Evolutionary conservation across 2,888 invertebrate genomes (phyloP).

Genomic region (Acanthococcus lagerstroemiae): DNA sequence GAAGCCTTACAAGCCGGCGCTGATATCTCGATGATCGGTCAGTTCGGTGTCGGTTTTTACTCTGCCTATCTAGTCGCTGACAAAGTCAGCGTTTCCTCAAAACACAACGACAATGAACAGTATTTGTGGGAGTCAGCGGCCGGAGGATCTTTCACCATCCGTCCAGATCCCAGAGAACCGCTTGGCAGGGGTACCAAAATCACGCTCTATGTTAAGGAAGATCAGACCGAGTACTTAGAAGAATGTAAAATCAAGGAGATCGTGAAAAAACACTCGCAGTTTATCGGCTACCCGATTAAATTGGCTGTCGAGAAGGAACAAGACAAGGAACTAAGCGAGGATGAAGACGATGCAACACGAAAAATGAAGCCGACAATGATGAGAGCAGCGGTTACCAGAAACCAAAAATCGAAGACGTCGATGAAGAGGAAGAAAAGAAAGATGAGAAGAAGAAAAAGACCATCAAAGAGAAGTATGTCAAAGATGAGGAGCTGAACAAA

Average conservation of each 20-base stretch:
- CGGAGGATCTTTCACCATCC: conserved; percentile 93
- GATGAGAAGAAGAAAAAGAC: conserved; percentile 91
- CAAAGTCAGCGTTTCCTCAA: conserved; percentile 82
- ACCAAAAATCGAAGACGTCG: conserved; percentile 60
- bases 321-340: conserved; percentile 90
- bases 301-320: conserved; percentile 91
- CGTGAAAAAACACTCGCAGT: conserved; percentile 97
- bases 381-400: conserved; percentile 50
- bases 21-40: conserved; percentile 99
- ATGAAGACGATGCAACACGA: conserved; percentile 73
- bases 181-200: conserved; percentile 92
- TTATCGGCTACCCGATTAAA: conserved; percentile 97
- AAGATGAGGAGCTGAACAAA: conserved; percentile 75
- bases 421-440: conserved; percentile 56
- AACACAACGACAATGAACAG: conserved; percentile 96
- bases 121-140: conserved; percentile 98
- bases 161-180: conserved; percentile 58
- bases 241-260: conserved; percentile 92
- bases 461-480: conserved; percentile 93
- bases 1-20: conserved; percentile 98
- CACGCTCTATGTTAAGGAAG: conserved; percentile 88
- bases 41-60: conserved; percentile 99
- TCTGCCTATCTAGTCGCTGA: conserved; percentile 96
- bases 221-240: conserved; percentile 87
- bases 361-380: conserved; percentile 50